Conservation (phyloP, 2,888 invertebrate species). For the Temnothorax ravouxi region DNA sequence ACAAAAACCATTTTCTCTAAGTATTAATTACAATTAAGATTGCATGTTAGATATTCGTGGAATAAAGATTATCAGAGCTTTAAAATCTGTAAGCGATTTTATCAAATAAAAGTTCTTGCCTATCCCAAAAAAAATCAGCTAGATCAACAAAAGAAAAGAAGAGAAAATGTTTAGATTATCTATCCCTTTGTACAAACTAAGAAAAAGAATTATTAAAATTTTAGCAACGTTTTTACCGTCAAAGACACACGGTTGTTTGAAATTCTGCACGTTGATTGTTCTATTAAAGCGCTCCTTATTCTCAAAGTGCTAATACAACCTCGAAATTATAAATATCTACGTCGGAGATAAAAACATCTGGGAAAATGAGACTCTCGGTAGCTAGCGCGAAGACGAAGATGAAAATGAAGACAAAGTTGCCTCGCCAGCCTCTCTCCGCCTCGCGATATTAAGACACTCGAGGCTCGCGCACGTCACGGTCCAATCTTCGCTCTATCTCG, state of each 20-base stretch:
- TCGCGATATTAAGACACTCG: conserved; percentile 55
- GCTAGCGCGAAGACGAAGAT: conserved; percentile 51
- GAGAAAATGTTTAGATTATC: not conserved
- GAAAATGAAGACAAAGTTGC: conserved; percentile 57
- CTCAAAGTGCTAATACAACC: conserved; percentile 14
- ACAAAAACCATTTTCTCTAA: not conserved
- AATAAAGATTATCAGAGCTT: not conserved
- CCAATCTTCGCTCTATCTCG: conserved; percentile 52
- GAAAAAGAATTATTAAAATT: not conserved
- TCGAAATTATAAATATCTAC: conserved; percentile 45
- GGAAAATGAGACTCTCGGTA: conserved; percentile 33
- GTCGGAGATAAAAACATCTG: conserved; percentile 43
- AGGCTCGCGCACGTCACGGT: conserved; percentile 46
- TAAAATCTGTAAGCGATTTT: not conserved
- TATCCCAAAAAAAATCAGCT: conserved; percentile 2
- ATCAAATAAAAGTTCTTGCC: not conserved
- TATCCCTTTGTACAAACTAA: not conserved
- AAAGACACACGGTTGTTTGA: not conserved
- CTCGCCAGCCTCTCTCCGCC: conserved; percentile 32
- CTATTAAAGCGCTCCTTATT: not conserved
- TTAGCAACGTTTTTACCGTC: not conserved
- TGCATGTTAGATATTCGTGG: conserved; percentile 6
- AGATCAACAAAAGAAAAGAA: too few species aligned
- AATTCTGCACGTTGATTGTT: conserved; percentile 21
- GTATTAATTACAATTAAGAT: conserved; percentile 28